Evolutionary conservation across 2,113 vertebrate species (phyloP).

Genomic region (Merops nubicus): DNA sequence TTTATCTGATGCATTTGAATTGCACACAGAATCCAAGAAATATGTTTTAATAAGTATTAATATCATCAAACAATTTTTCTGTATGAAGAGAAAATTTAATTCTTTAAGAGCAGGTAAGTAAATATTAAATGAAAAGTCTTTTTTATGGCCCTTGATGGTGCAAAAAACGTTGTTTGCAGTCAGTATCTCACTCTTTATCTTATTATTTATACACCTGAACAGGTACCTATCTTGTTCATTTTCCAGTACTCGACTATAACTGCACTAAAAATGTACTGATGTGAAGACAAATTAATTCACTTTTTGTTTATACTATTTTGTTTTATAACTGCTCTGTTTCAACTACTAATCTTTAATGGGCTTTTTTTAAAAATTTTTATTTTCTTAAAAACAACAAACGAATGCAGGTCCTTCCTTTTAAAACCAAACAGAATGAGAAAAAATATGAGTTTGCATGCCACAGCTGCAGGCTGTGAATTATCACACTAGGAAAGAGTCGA

Average conservation of each 20-base stretch:
- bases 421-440: conserved; percentile 51
- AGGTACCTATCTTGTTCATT: not conserved
- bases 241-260: not conserved
- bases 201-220: not conserved
- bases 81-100: not conserved
- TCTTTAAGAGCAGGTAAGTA: not conserved
- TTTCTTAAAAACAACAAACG: not conserved
- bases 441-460: conserved; percentile 65
- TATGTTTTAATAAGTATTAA: not conserved
- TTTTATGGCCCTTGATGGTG: not conserved
- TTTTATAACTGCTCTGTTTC: conserved; percentile 15
- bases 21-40: not conserved
- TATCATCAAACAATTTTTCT: not conserved
- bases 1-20: not conserved
- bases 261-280: not conserved
- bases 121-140: not conserved
- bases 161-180: not conserved
- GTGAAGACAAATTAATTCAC: not conserved
- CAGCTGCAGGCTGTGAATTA: conserved; percentile 68
- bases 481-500: conserved; percentile 68
- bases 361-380: too few species aligned
- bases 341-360: conserved; percentile 14
- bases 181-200: not conserved
- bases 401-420: conserved; percentile 26
- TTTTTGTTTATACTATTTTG: not conserved